Conservation (phyloP, 1,140 invertebrate genomes). For the Scaptomyza montana region DNA sequence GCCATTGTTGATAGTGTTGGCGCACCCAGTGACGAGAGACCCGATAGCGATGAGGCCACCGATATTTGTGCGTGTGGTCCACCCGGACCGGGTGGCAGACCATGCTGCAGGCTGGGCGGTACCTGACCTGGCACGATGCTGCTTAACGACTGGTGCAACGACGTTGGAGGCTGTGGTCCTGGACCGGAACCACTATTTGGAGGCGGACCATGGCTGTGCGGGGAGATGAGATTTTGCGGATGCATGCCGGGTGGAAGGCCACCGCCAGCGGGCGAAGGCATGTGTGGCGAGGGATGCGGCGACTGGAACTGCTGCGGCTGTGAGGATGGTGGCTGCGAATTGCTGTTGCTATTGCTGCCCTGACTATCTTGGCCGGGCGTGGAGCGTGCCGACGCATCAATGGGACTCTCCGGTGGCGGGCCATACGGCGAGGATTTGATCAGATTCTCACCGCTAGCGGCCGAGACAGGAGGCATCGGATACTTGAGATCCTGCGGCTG, state of each 20-base stretch:
- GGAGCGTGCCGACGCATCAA: slow-evolving; percentile 78
- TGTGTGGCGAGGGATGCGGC: slow-evolving; percentile 80
- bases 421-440: slow-evolving; percentile 80
- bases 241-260: slow-evolving; percentile 84
- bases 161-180: slow-evolving; percentile 61
- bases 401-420: slow-evolving; percentile 75
- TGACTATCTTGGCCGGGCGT: slow-evolving; percentile 83
- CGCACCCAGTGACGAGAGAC: slow-evolving; percentile 29
- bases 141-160: slow-evolving; percentile 56
- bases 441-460: slow-evolving; percentile 74
- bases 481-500: slow-evolving; percentile 82
- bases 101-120: slow-evolving; percentile 61
- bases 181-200: slow-evolving; percentile 31
- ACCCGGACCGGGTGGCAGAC: slow-evolving; percentile 60
- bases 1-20: slow-evolving; percentile 75
- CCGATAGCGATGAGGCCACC: slow-evolving; percentile 59
- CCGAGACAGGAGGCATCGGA: slow-evolving; percentile 70
- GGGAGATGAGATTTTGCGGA: slow-evolving; percentile 87
- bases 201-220: slow-evolving; percentile 56
- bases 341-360: slow-evolving; percentile 82
- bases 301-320: slow-evolving; percentile 78
- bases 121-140: slow-evolving; percentile 28
- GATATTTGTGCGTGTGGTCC: slow-evolving; percentile 64
- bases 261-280: slow-evolving; percentile 74
- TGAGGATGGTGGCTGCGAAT: slow-evolving; percentile 79